phyloP scores from a whole-genome alignment of 2,113 vertebrate species.

The Catharus bicknelli region DNA sequence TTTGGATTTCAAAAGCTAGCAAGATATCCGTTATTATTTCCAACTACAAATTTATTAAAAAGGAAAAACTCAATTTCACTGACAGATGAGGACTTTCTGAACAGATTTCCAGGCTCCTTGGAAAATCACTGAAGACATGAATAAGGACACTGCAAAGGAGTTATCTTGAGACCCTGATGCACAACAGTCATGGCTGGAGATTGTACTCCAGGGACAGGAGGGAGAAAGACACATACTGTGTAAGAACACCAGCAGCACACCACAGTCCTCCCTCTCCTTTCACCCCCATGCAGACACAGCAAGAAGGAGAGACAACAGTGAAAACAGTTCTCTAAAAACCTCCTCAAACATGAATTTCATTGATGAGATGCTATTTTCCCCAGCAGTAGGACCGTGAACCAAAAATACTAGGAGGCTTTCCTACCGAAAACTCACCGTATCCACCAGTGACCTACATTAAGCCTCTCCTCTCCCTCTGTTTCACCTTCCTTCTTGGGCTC shows the following conservation, averaged over 20 bases:
- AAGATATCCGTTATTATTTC: not conserved
- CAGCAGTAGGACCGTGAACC: not conserved
- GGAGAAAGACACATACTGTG: not conserved
- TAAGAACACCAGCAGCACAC: not conserved
- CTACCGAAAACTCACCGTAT: not conserved
- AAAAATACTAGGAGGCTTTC: not conserved
- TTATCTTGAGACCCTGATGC: not conserved
- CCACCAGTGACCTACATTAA: slow-evolving; percentile 32
- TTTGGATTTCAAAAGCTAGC: not conserved
- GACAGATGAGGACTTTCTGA: not conserved
- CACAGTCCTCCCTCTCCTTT: not conserved
- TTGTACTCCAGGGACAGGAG: not conserved
- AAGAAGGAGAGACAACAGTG: accelerated
- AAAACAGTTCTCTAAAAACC: not conserved
- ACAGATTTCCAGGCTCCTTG: not conserved
- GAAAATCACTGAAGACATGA: not conserved
- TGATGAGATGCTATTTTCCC: not conserved
- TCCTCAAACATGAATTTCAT: not conserved
- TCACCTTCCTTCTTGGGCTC: slow-evolving; percentile 37
- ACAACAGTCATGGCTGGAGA: not conserved
- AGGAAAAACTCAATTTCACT: not conserved
- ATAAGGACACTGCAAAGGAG: not conserved
- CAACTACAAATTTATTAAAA: not conserved
- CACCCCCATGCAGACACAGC: not conserved
- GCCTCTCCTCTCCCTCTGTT: not conserved